Evolutionary conservation across 2,113 vertebrate genomes (phyloP), one percentile per base, ranked within the genome.

Genomic region (Siphamia tubifer): DNA sequence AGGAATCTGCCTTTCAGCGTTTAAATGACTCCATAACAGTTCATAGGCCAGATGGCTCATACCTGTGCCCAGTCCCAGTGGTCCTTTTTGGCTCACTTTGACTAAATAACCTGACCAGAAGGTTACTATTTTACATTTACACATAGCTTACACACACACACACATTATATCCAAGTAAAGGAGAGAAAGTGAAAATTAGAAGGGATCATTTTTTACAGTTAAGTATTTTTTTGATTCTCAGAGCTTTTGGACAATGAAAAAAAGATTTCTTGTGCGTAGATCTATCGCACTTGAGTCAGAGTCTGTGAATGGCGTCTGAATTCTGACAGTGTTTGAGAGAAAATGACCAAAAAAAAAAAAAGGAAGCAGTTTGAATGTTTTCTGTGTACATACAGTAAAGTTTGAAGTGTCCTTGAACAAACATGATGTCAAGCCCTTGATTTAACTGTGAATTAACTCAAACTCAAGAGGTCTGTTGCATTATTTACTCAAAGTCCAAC

Each of bases 1-100:
- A 19, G 21, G 11, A 57, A 9, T 55, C 11, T 16, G 1, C 5
- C 35, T 16, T 35, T 4, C 45, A 65, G 44, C 57, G 44, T 42
- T 31, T 32, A 42, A 15, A 48, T 16, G 23, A 68, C 49, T 62
- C 35, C 43, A n/a, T 69, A 43, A 58, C 57, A 66, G 57, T 66
- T 68, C 34, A 49, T 43, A 58, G 28, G 40, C 42, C 67, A 66
- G 62, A 65, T 65, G 67, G 45, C 34, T 7, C 19, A 8, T 32
- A 49, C 52, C 23, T 48, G 35, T 6, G 27, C 32, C 40, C 4
- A 4, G 13, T 57, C 48, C 44, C 57, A 12, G 40, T 8, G 16
- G 24, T 42, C 31, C 30, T 34, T 76, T 62, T 47, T 40, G 19
- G 60, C 48, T 15, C 30, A 8, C 17, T 32, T 27, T 23, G 6